Percentiles rank a stretch among this genome's conserved stretches.
phyloP scores from a whole-genome alignment of 2,113 vertebrate species.

The Haemorhous mexicanus region DNA sequence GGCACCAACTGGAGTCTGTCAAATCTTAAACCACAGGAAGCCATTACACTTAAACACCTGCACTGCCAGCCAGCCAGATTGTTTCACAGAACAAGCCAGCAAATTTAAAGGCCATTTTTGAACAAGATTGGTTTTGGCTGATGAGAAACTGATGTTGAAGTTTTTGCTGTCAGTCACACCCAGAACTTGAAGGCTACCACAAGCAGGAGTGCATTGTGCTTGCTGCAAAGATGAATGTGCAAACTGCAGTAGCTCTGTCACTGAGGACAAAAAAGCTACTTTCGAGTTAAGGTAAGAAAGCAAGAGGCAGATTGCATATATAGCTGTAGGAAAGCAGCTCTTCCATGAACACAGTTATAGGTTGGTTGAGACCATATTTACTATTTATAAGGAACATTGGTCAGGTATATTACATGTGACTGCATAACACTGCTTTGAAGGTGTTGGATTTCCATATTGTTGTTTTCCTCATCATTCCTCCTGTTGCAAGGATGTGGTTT shows the following conservation, averaged over 20 bases:
- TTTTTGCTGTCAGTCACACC: neutral
- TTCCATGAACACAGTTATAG: neutral
- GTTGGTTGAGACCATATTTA: neutral
- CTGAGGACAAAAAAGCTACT: neutral
- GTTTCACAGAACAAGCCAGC: constrained; percentile 54
- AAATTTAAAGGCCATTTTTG: constrained; percentile 53
- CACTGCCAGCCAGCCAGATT: constrained; percentile 60
- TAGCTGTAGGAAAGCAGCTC: neutral
- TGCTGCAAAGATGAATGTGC: neutral
- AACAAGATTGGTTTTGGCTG: neutral
- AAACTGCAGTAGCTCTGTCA: neutral
- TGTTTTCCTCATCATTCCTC: neutral
- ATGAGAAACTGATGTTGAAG: constrained; percentile 38
- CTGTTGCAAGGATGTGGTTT: neutral
- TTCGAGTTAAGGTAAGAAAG: neutral
- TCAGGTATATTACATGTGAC: neutral
- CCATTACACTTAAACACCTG: neutral
- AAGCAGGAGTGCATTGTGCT: neutral
- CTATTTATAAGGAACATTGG: neutral
- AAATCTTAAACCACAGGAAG: constrained; percentile 34
- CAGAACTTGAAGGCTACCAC: neutral
- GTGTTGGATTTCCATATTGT: neutral
- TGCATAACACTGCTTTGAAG: neutral
- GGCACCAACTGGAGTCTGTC: constrained; percentile 52
- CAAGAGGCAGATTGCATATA: neutral